Conservation (phyloP, 1,140 invertebrate species). For the Micrasema minimum region DNA sequence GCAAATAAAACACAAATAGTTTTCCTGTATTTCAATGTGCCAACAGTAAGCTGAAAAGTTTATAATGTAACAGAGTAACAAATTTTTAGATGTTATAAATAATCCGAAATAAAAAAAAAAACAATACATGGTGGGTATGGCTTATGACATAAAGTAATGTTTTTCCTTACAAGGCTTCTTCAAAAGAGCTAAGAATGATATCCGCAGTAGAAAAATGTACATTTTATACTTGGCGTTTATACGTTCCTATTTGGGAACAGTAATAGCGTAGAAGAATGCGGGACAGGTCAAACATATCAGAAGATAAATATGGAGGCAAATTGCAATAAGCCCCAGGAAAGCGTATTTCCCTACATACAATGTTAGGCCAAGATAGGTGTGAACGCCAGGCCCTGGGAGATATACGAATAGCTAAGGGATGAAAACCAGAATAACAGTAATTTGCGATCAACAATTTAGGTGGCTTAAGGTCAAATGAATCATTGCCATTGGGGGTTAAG, state of each 20-base stretch:
- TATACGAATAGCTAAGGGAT: conserved; percentile 16
- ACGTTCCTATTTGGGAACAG: conserved; percentile 42
- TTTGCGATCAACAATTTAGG: conserved; percentile 28
- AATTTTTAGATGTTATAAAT: too few species aligned
- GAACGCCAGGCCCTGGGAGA: conserved; percentile 2
- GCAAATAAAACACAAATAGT: too few species aligned
- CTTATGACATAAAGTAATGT: too few species aligned
- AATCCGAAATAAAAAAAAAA: too few species aligned
- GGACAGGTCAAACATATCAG: conserved; percentile 2
- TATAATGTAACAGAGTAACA: too few species aligned
- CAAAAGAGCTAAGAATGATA: too few species aligned
- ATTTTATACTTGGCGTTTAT: too few species aligned
- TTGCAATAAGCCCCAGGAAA: conserved; percentile 53
- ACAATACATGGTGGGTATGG: too few species aligned
- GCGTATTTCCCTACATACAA: conserved; percentile 36
- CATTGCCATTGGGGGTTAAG: conserved; percentile 5
- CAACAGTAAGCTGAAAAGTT: too few species aligned
- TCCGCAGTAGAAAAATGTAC: too few species aligned
- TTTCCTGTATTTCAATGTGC: too few species aligned
- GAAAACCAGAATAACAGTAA: conserved; percentile 23
- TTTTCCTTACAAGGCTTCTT: too few species aligned
- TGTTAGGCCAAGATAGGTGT: conserved; percentile 9
- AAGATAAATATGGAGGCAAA: conserved; percentile 53
- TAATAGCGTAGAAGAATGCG: conserved; percentile 46
- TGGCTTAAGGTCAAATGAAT: conserved; percentile 30